A percentile compares a stretch with the other conserved stretches of the same genome.
These are phyloP conservation scores for Calameuta pallipes DNA, from an alignment of 2,888 invertebrate genomes.

Conservation along the genomic window DNA sequence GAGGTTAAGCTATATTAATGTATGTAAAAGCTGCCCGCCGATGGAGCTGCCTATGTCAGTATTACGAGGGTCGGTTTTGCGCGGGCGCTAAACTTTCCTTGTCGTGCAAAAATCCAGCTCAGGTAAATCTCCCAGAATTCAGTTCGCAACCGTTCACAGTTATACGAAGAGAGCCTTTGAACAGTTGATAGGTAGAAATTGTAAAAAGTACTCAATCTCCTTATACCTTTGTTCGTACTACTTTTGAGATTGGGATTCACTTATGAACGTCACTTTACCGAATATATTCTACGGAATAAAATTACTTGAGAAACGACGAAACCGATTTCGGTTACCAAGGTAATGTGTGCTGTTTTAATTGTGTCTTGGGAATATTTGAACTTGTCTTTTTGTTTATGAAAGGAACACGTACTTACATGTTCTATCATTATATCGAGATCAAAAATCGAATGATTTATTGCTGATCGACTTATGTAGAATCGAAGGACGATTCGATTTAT, in stretches of 20 bases:
- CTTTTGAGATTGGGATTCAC: not conserved
- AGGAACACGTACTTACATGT: not conserved
- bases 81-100: constrained; percentile 18
- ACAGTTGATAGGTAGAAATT: not conserved
- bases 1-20: too few species aligned
- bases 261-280: not conserved
- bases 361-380: not conserved
- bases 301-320: not conserved
- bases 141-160: not conserved
- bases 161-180: not conserved
- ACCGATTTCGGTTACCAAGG: not conserved
- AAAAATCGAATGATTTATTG: not conserved
- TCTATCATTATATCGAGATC: not conserved
- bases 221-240: not conserved
- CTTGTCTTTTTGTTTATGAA: not conserved
- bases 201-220: not conserved
- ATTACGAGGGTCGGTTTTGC: constrained; percentile 21
- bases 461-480: not conserved
- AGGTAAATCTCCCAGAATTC: not conserved
- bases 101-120: not conserved
- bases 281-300: not conserved
- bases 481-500: not conserved
- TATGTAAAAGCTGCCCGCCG: not conserved
- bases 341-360: not conserved
- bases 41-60: not conserved